Conservation (phyloP, 2,113 vertebrate species). For the Typhlomys cinereus region DNA sequence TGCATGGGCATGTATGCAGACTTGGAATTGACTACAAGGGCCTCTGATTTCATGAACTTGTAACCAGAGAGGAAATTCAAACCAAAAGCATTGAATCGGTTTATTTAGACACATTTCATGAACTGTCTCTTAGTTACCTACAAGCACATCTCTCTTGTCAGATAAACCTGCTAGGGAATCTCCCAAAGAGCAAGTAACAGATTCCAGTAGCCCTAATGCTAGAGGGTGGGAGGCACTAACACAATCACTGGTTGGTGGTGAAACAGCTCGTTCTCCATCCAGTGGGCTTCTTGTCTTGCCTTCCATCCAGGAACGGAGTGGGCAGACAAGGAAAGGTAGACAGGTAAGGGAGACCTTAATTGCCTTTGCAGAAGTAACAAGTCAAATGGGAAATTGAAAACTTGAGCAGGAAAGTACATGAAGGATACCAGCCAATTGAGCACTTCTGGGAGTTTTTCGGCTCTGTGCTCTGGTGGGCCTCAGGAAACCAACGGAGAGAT, state of each 20-base stretch:
- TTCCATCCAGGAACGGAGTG: too few relatives aligned
- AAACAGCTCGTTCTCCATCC: too few relatives aligned
- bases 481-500: too few relatives aligned
- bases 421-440: too few relatives aligned
- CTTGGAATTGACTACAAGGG: neutral
- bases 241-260: neutral
- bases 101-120: neutral
- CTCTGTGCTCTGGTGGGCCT: too few relatives aligned
- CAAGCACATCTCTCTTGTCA: neutral
- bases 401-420: too few relatives aligned
- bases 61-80: neutral
- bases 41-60: neutral
- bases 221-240: neutral
- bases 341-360: too few relatives aligned
- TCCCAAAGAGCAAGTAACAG: neutral
- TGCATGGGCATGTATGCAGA: neutral
- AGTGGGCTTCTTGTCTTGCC: too few relatives aligned
- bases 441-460: too few relatives aligned
- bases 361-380: too few relatives aligned
- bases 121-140: neutral
- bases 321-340: too few relatives aligned
- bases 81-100: neutral
- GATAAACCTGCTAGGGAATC: conserved; percentile 10
- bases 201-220: neutral
- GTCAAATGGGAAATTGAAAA: too few relatives aligned